phyloP scores from a whole-genome alignment of 2,797 vertebrate species.

The Aselliscus stoliczkanus region DNA sequence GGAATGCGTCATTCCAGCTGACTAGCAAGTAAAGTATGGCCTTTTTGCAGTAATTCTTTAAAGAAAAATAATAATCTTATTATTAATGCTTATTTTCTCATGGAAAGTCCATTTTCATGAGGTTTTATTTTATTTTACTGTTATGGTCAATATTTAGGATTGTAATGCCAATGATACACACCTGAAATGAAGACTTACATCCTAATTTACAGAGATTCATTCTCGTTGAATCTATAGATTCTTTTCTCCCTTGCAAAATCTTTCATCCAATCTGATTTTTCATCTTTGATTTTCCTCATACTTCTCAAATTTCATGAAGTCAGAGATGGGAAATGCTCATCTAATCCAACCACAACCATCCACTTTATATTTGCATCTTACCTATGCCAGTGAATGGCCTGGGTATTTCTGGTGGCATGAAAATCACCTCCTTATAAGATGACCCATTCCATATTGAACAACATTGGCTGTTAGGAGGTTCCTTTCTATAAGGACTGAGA shows the following conservation, averaged over 20 bases:
- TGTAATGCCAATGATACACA: neutral
- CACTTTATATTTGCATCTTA: neutral
- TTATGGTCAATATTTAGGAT: neutral
- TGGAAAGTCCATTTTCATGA: neutral
- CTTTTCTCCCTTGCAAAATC: neutral
- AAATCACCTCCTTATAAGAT: neutral
- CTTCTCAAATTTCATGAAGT: neutral
- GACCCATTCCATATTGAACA: neutral
- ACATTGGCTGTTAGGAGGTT: neutral
- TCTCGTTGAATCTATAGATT: neutral
- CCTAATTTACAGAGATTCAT: neutral
- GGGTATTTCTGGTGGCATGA: neutral
- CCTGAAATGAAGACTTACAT: neutral
- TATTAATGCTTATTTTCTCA: slow-evolving; percentile 23
- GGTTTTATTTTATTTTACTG: neutral
- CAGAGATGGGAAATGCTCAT: neutral
- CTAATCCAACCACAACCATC: neutral
- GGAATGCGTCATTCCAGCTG: neutral
- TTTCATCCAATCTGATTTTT: neutral
- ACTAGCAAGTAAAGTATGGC: neutral
- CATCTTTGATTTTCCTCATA: neutral
- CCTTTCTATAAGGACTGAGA: neutral
- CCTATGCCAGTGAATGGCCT: neutral
- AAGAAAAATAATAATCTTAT: neutral
- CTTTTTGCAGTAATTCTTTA: neutral